Base-by-base conservation (phyloP, 2,113 vertebrate species). In the Sorex araneus region DNA sequence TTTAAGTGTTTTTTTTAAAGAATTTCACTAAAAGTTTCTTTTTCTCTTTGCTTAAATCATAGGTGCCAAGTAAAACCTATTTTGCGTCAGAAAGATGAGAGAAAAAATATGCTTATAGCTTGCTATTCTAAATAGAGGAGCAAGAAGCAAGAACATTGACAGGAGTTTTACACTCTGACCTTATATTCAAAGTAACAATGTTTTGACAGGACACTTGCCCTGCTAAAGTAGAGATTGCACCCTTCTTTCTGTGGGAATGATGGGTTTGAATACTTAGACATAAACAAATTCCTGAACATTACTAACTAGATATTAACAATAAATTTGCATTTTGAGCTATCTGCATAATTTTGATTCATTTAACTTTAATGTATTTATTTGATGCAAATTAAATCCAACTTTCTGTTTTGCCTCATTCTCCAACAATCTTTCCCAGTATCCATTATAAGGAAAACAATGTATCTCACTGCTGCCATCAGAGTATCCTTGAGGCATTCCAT, bases 351-450 rank as follows among this genome's bases (percentile, higher is more conserved):
- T 66, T 36, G 45, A 88, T 76, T 90, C 67, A 93, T 75, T 94
- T 88, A 84, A 85, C 34, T 83, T 93, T 93, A 90, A 93, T 70
- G 34, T 73, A 95, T 93, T 93, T 95, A 95, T 94, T 83, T 76
- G 71, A 93, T 96, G 82, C 73, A 92, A 96, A 96, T 95, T 80
- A 93, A 95, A 90, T 78, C 60, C 86, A 90, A 75, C 71, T 92
- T 93, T 86, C 54, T 73, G 19, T 92, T 96, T 93, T 88, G 50
- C 85, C 75, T 67, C 4, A 43, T 86, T 43, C 34, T 92, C 71
- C 83, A 78, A 43, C 67, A 92, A 30, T 84, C 13, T 27, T 92
- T 67, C 28, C 78, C 45, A 77, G 93, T 40, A 90, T 40, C 45
- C 34, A 80, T 80, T 86, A 36, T 30, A 21, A 71, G 36, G 1